Base-by-base conservation (phyloP, 2,888 invertebrate genomes). In the Coleophora deauratella region DNA sequence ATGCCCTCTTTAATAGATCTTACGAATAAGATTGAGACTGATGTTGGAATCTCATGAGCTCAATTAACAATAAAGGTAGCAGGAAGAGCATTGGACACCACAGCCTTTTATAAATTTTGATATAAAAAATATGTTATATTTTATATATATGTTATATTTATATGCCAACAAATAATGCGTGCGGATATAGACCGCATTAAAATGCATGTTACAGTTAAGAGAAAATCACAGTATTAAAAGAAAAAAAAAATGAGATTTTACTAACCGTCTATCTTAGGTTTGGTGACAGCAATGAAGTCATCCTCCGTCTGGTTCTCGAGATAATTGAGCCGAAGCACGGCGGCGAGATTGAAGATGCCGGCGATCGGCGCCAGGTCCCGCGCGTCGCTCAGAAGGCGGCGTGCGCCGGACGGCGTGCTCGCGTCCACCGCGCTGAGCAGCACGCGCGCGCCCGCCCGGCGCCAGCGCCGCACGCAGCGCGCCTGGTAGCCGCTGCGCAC, bases 281-380 rank as follows among this genome's bases (percentile, higher is more conserved):
- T 86, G 52, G 92, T 91, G 1, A 96, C 96, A 9, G 90, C 88
- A 56, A 91, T 89, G 79, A 94, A 98, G 71, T 93, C 92, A 35
- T 89, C 91, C 43, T 90, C 90, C 0, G 91, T 90, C 76, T 93
- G 94, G 72, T 97, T 94, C 75, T 96, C 95, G 58, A 98, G 88
- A 59, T 95, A 87, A 7, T 92, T 94, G 76, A 98, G 98, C 27
- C 91, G 87, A 46, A 98, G 84, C 43, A 97, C 98, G 65, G 93
- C 97, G 15, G 99, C 99, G 57, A 99, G 88, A 80, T 99, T 97
- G 86, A 98, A 98, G 45, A 99, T 91, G 53, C 93, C 96, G 47
- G 95, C 96, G 44, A 96, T 88, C 35, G 92, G 87, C 9, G 91
- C 93, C 43, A 91, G 63, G 55, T 81, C 77, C n/a, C 87, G 87